phyloP scores from a whole-genome alignment of 1,140 invertebrate species.

The Macrosteles quadrilineatus region DNA sequence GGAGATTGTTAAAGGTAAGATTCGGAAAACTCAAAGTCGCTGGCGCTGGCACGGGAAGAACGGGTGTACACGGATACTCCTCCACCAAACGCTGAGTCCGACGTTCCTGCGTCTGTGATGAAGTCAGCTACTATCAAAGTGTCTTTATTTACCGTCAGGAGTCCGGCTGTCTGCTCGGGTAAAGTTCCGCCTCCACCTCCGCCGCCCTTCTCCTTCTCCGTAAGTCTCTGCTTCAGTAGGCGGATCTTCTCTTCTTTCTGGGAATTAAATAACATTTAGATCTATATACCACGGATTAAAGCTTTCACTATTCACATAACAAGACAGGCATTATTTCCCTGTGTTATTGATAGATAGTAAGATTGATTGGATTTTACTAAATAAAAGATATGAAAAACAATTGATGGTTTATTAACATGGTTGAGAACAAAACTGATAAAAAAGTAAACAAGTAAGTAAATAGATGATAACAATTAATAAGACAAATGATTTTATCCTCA shows the following conservation, averaged over 20 bases:
- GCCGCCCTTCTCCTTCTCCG: conserved; percentile 66
- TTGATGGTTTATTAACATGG: no score
- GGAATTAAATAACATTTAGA: no score
- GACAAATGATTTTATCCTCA: no score
- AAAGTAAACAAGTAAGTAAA: no score
- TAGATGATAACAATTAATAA: no score
- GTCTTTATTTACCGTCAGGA: conserved; percentile 50
- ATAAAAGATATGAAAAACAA: no score
- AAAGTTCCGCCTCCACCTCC: conserved; percentile 46
- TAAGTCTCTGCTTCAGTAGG: conserved; percentile 72
- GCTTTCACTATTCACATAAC: no score
- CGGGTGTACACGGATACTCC: conserved; percentile 71
- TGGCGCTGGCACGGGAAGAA: conserved; percentile 74
- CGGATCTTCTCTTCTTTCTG: conserved; percentile 91
- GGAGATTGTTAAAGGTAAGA: conserved; percentile 78
- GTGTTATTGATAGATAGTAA: no score
- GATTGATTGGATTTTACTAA: no score
- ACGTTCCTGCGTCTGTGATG: conserved; percentile 73
- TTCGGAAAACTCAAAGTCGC: conserved; percentile 84
- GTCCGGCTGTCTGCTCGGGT: conserved; percentile 37
- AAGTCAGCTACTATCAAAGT: conserved; percentile 67
- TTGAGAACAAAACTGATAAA: no score
- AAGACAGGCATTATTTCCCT: no score
- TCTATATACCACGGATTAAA: no score
- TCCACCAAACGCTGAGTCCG: conserved; percentile 71